Evolutionary conservation across 1,140 invertebrate genomes (phyloP), one percentile per base, ranked within the genome.

Genomic region (Argopecten irradians): DNA sequence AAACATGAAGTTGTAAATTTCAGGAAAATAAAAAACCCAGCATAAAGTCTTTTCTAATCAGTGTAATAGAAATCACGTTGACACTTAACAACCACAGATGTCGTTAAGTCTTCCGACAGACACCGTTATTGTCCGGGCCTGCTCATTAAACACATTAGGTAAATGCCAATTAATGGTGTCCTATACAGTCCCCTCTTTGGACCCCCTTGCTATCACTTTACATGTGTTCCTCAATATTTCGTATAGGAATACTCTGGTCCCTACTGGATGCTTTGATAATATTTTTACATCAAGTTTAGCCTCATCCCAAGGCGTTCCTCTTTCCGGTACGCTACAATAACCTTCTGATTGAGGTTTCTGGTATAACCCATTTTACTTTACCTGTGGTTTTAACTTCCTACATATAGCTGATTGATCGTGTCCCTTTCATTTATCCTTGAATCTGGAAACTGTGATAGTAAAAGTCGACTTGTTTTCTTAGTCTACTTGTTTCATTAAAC

Each of bases 21-120:
- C n/a, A 71, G 55, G 55, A 71, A 71, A 71, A 71, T 71, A 71
- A 71, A 71, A 46, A 71, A 71, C 8, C 22, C n/a, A 71, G 28
- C 28, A n/a, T 71, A 71, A 71, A 71, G 55, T 71, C 55, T 71
- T 28, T 71, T 71, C 55, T 71, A 71, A 71, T 71, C 55, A 71
- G n/a, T 28, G 55, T 71, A 71, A 71, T 28, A 71, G 55, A 71
- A 71, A 71, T 71, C 55, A 71, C 22, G n/a, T n/a, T 5, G 55
- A 71, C 55, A 28, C 28, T 71, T 71, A 71, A 71, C 22, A 16
- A 71, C 55, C 22, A 71, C 55, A 5, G 55, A 3, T 71, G 55
- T 22, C 55, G 5, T 71, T 28, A n/a, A 71, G 5, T 71, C 55
- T 71, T 71, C 22, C n/a, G 7, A n/a, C 55, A 71, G 55, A 71